Conservation (phyloP, 2,888 invertebrate genomes). For the Parnassius glacialis region DNA sequence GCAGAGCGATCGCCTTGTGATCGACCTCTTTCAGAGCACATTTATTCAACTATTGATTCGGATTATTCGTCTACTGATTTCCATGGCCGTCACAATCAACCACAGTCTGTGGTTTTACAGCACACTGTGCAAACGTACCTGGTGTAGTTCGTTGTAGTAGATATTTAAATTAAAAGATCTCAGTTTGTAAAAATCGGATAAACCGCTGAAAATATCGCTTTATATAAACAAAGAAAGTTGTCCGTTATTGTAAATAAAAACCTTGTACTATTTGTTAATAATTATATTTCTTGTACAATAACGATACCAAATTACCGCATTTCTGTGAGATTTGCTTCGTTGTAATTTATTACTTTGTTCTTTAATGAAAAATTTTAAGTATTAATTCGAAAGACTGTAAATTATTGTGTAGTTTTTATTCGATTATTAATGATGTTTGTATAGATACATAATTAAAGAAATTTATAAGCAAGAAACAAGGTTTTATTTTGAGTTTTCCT, state of each 20-base stretch:
- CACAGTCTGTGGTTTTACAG: conserved; percentile 71
- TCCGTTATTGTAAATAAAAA: conserved; percentile 66
- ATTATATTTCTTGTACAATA: conserved; percentile 77
- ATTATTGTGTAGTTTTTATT: conserved; percentile 76
- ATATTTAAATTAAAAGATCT: conserved; percentile 54
- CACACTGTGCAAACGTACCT: conserved; percentile 78
- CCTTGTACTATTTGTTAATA: conserved; percentile 53
- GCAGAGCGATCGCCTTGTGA: conserved; percentile 83
- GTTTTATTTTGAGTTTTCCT: conserved; percentile 32
- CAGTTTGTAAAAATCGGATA: conserved; percentile 60
- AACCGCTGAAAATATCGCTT: conserved; percentile 54
- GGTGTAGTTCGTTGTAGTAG: conserved; percentile 54
- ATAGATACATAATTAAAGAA: conserved; percentile 76
- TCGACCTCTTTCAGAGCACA: conserved; percentile 91
- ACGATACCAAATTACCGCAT: conserved; percentile 79
- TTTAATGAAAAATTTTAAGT: conserved; percentile 67
- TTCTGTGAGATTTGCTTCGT: conserved; percentile 72
- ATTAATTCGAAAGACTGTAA: conserved; percentile 80
- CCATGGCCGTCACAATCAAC: conserved; percentile 65
- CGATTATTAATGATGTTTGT: conserved; percentile 74
- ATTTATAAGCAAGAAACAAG: conserved; percentile 62
- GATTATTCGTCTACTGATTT: conserved; percentile 87
- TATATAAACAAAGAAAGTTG: conserved; percentile 56
- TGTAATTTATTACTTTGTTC: conserved; percentile 67
- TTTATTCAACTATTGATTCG: conserved; percentile 94